Conservation (phyloP, 2,113 vertebrate species). For the Peromyscus maniculatus region DNA sequence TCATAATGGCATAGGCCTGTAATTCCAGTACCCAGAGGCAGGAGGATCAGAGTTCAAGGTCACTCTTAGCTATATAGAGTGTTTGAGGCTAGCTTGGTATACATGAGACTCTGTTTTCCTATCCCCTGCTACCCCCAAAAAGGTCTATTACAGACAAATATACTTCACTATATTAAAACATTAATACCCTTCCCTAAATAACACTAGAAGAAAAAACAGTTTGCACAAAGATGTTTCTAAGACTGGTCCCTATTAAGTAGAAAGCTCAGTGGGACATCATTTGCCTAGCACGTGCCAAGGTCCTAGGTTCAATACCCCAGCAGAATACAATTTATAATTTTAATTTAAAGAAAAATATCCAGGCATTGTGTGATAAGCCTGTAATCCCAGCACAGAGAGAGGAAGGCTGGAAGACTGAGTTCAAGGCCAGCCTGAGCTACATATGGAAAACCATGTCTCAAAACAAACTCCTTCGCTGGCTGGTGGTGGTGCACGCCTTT, state of each 20-base stretch:
- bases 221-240: not conserved
- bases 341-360: not conserved
- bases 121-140: not conserved
- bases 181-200: not conserved
- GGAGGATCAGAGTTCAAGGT: not conserved
- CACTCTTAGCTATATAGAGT: not conserved
- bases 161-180: not conserved
- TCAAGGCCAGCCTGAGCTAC: not conserved
- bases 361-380: not conserved
- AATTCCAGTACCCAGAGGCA: not conserved
- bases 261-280: not conserved
- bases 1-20: not conserved
- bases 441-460: not conserved
- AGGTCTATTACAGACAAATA: not conserved
- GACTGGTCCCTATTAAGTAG: not conserved
- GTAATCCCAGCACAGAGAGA: not conserved
- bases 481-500: no score
- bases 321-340: not conserved
- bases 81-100: not conserved
- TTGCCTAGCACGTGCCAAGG: not conserved
- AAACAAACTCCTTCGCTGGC: not conserved
- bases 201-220: not conserved
- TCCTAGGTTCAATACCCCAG: not conserved
- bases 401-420: not conserved
- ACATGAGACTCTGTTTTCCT: not conserved